Evolutionary conservation across 1,140 invertebrate species (phyloP), one percentile per base, ranked within the genome.

Genomic region (Bactericera cockerelli): DNA sequence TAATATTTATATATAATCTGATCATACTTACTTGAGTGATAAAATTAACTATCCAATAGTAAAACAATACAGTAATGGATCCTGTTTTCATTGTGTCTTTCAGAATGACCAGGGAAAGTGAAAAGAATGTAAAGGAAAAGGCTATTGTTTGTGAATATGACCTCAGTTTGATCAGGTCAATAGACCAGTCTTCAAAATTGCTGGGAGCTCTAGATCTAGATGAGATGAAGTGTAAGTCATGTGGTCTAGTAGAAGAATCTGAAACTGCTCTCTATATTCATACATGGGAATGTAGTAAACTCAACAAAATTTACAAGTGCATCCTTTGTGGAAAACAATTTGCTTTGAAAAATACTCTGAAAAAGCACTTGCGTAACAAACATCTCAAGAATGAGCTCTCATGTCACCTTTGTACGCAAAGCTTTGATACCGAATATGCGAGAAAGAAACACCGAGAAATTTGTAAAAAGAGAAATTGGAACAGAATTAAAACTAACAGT

Each of bases 321-420:
- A 64, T 74, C 21, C 65, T 78, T 6, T 81, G 80, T 65, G 73
- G 75, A 3, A 81, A 82, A 66, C 76, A 69, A 58, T 81, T 80
- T 62, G 67, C 74, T 4, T 76, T 79, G 55, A 81, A 80, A 65
- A 76, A 68, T 60, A 70, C 78, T 1, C 80, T 77, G 60, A 78
- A 80, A 63, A 76, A 75, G 59, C 79, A 81, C 63, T 59, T 80
- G 22, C 71, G 56, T 2, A 28, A 33, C 28, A 57, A 57, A 31
- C 56, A 57, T 31, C 10, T 33, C 2, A 33, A 57, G 10, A 19
- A 31, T 8, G 26, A 31, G 10, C 56, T 33, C n/a, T 26, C n/a
- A 19, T 49, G 42, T 49, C 42, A 49, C n/a, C n/a, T 49, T 16
- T 49, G 42, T 16, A 49, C 6, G n/a, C 6, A n/a, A 49, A 49